phyloP scores from a whole-genome alignment of 2,797 vertebrate species.

The Manis crassicaudata region DNA sequence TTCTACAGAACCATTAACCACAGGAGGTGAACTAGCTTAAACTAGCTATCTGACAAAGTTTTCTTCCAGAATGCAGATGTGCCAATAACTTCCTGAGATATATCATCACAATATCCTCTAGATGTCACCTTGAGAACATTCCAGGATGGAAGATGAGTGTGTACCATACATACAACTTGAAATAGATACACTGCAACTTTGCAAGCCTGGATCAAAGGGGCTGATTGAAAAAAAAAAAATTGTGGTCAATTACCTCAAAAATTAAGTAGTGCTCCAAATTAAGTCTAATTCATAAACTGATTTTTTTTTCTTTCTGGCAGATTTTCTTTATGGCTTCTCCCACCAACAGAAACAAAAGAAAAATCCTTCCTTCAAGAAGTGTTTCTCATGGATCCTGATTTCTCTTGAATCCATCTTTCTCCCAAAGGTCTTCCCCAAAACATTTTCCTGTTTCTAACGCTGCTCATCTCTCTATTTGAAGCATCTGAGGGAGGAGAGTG shows the following conservation, averaged over 20 bases:
- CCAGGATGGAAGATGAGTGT: slow-evolving; percentile 40
- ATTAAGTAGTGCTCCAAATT: slow-evolving; percentile 44
- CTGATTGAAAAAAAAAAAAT: background rate
- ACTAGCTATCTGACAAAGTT: background rate
- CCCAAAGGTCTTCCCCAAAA: background rate
- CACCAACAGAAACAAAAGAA: slow-evolving; percentile 33
- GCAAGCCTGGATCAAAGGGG: background rate
- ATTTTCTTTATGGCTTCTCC: slow-evolving; percentile 4
- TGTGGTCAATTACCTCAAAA: slow-evolving; percentile 26
- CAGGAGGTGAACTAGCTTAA: background rate
- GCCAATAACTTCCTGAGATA: slow-evolving; percentile 68
- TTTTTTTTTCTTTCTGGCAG: background rate
- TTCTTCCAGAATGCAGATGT: slow-evolving; percentile 13
- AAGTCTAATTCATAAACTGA: slow-evolving; percentile 45
- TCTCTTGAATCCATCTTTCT: background rate
- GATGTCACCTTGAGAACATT: slow-evolving; percentile 81
- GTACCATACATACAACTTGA: background rate
- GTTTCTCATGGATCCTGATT: background rate
- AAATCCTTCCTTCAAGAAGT: slow-evolving; percentile 35
- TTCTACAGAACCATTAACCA: background rate
- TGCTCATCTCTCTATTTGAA: slow-evolving; percentile 29
- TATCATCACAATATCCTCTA: slow-evolving; percentile 77
- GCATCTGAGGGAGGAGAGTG: background rate
- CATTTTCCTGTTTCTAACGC: background rate
- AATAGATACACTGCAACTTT: background rate